Base-by-base conservation (phyloP, 1,140 invertebrate species). In the Drosophila varians region DNA sequence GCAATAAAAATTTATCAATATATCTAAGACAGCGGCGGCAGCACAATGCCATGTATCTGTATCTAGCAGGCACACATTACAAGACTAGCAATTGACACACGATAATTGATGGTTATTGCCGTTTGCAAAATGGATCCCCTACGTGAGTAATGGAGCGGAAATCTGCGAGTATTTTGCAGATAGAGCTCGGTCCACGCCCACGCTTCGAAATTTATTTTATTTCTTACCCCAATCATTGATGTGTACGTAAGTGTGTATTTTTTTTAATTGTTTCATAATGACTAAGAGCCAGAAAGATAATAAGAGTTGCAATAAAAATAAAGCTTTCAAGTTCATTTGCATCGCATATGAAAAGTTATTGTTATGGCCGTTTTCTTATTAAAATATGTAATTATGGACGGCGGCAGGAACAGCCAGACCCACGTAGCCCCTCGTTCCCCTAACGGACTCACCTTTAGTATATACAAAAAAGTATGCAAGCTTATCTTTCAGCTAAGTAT, bases 101-200 rank as follows among this genome's bases (percentile, higher is more conserved):
- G 72, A 76, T 80, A 80, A 80, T 80, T 82, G 66, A 80, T 82
- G 69, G 65, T 76, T 80, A 80, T 80, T 78, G 74, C 64, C n/a
- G 49, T 65, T 58, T 25, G 62, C 60, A 48, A 70, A 49, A 70
- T 48, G 43, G 62, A 70, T 70, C 53, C 26, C 28, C 26, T 49
- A 52, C 19, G 56, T 66, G 62, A 66, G 62, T 71, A 71, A 71
- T 60, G 38, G 47, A 71, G 31, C 54, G 69, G 68, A 71, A 71
- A 71, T 71, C 66, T 71, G 68, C 36, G 71, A 60, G 65, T 71
- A 28, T 56, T 28, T 69, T 21, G 26, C 45, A 52, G 52, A 71
- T 51, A 70, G 21, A 70, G 45, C 21, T 21, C 18, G n/a, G 6
- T 7, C 26, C 31, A 18, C 66, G 38, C 68, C 66, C 52, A 58